These are phyloP conservation scores for Ochropleura plecta DNA, from an alignment of 2,888 invertebrate genomes.

Conservation along the genomic window DNA sequence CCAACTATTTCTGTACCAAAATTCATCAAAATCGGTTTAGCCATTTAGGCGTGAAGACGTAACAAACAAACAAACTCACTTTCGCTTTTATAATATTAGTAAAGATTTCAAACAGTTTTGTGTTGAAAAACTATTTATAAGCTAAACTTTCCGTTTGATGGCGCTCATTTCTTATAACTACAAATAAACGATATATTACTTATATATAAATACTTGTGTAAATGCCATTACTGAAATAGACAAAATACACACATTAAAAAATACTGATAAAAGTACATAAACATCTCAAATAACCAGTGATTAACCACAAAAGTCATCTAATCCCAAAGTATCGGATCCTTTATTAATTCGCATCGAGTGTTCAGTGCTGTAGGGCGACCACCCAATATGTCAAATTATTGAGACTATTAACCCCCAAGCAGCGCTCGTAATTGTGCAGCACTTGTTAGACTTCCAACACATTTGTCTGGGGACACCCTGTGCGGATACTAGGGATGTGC, in stretches of 20 bases:
- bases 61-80: no score
- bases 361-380: slow-evolving; percentile 48
- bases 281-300: slow-evolving; percentile 21
- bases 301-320: slow-evolving; percentile 34
- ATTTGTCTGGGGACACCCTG: slow-evolving; percentile 68
- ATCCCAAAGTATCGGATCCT: slow-evolving; percentile 46
- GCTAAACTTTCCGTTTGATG: no score
- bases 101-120: no score
- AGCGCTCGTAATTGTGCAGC: slow-evolving; percentile 62
- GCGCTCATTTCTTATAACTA: no score
- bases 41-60: no score
- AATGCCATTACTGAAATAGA: not conserved
- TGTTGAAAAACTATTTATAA: no score
- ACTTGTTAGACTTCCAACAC: slow-evolving; percentile 57
- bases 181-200: no score
- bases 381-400: slow-evolving; percentile 79
- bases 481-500: slow-evolving; percentile 57
- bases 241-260: not conserved
- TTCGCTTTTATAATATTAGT: no score
- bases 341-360: slow-evolving; percentile 46
- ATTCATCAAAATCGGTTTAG: no score
- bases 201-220: not conserved
- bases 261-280: not conserved
- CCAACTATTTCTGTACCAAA: no score
- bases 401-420: slow-evolving; percentile 70